phyloP scores from a whole-genome alignment of 2,888 invertebrate genomes.

The Bombylius major region DNA sequence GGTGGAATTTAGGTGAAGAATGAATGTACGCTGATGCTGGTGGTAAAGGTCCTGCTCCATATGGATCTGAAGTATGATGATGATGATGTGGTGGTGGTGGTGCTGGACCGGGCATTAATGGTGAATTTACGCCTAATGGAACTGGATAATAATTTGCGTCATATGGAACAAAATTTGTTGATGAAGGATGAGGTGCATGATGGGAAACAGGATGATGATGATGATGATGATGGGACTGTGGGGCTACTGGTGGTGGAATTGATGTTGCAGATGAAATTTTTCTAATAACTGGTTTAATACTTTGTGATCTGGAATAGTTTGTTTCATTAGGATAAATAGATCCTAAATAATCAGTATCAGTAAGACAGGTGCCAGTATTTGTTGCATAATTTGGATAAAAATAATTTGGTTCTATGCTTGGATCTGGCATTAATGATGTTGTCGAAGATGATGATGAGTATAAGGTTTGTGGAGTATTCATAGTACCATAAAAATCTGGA shows the following conservation, averaged over 20 bases:
- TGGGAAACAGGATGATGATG: not conserved
- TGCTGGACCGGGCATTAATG: not conserved
- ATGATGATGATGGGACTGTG: not conserved
- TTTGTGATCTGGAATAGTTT: not conserved
- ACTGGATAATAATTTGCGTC: constrained; percentile 6
- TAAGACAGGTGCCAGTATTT: constrained; percentile 4
- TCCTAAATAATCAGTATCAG: constrained; percentile 15
- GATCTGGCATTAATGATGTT: not conserved
- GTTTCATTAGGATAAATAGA: constrained; percentile 2
- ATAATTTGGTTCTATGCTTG: constrained; percentile 11
- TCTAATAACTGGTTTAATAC: not conserved
- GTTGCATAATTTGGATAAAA: constrained; percentile 14
- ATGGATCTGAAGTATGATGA: not conserved
- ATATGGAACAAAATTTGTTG: constrained; percentile 4
- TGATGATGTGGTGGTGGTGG: not conserved
- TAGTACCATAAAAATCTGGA: not conserved
- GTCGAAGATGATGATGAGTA: not conserved
- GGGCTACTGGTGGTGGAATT: not conserved
- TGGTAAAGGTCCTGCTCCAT: not conserved
- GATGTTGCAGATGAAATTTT: not conserved
- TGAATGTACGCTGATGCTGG: not conserved
- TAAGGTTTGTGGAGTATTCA: not conserved
- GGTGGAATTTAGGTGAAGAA: not conserved
- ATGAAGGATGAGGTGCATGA: not conserved
- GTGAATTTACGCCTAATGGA: constrained; percentile 1